Evolutionary conservation across 2,888 invertebrate genomes (phyloP).

Genomic region (Alviniconcha strummeri): DNA sequence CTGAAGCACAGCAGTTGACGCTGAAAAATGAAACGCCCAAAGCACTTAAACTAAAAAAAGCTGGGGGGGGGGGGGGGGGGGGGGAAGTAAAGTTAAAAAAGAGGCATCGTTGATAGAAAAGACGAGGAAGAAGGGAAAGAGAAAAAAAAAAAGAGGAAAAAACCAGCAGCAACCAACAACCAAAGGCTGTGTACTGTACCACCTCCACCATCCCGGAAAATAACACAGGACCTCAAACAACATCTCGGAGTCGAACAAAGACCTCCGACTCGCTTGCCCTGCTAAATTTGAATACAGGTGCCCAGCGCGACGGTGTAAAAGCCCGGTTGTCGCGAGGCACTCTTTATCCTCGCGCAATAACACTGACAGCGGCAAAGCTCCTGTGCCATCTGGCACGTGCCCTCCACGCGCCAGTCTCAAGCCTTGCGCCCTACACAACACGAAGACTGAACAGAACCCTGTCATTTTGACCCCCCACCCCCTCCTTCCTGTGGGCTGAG

Average conservation of each 20-base stretch:
- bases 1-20: no score
- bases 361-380: background rate
- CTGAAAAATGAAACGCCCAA: no score
- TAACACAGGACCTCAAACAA: background rate
- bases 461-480: background rate
- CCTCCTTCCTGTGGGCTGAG: background rate
- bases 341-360: slow-evolving; percentile 12
- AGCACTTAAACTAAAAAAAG: no score
- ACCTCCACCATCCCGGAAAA: background rate
- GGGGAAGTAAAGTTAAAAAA: no score
- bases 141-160: no score
- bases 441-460: background rate
- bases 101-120: no score
- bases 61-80: no score
- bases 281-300: slow-evolving; percentile 16
- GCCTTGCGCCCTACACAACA: background rate
- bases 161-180: no score
- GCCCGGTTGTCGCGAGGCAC: background rate
- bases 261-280: background rate
- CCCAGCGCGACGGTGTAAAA: background rate
- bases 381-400: slow-evolving; percentile 30
- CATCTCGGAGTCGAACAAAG: background rate
- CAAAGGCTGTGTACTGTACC: background rate
- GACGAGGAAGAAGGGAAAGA: no score
- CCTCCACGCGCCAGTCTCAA: slow-evolving; percentile 1